Base-by-base conservation (phyloP, 2,113 vertebrate species). In the Chlorodrepanis virens region DNA sequence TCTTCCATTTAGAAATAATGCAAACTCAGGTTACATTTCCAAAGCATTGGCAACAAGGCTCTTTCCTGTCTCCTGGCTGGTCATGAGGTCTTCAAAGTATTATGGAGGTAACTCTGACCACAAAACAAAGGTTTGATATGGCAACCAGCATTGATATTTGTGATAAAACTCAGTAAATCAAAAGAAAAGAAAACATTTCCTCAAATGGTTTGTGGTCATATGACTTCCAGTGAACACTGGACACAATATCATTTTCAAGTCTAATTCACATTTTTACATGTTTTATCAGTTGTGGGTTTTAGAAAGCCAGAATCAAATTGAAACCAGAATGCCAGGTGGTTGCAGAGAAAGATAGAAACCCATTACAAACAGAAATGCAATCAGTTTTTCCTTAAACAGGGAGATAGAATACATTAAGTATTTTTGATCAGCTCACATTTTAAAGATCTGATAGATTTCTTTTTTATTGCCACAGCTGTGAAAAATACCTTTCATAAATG, bases 131-230 rank as follows among this genome's bases (percentile, higher is more conserved):
- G 8, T 56, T 87, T 77, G 5, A 35, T 67, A 54, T 11, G 18
- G 6, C 29, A 68, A 23, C 4, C 19, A 84, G 10, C n/a, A 44
- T 5, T 54, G 69, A 81, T 70, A 74, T 77, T 35, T 7, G 9
- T 31, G 18, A 28, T 28, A 78, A 47, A 81, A 67, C 4, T 9
- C 39, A 47, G 16, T 25, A 82, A 85, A 74, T 4, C 8, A 57
- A 69, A 20, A 65, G 25, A 35, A n/a, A 83, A 74, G 2, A 50
- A 83, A 87, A 75, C 1, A 29, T 68, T 82, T 79, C 64, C 11
- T 63, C 35, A 42, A n/a, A 63, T 15, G 3, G 28, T 20, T 57
- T 23, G 5, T 39, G 11, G 4, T 9, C 0, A 0, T 54, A 67
- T 15, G 60, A 14, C 9, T 87, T 68, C 20, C 70, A 56, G 12